These are phyloP conservation scores for Aurelia sp. DNA, from an alignment of 30 jellyfish, hydroid and myxozoan genomes.

Conservation along the genomic window DNA sequence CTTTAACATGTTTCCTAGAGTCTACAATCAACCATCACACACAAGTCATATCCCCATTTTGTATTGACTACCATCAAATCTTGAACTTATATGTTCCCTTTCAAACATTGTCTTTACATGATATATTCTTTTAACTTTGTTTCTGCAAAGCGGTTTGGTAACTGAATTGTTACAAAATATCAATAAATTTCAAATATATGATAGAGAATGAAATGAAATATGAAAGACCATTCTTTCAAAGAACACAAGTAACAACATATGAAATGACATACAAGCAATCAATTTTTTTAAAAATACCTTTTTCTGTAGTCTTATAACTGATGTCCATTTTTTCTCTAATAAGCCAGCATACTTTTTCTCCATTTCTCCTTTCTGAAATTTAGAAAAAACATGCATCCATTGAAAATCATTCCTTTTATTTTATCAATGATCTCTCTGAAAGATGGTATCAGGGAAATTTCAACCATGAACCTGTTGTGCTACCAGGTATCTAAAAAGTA, in stretches of 20 bases:
- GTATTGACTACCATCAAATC: too few species aligned
- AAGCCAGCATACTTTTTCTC: constrained; percentile 93
- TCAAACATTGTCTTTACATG: too few species aligned
- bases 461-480: too few species aligned
- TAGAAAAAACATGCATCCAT: not conserved
- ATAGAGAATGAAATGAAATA: not conserved
- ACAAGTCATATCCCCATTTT: too few species aligned
- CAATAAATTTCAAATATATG: not conserved
- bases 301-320: constrained; percentile 95
- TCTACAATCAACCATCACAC: too few species aligned
- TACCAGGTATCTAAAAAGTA: too few species aligned
- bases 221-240: not conserved
- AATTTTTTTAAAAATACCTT: constrained; percentile 56
- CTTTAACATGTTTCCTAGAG: not conserved
- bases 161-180: too few species aligned
- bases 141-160: too few species aligned
- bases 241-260: not conserved
- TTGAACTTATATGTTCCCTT: too few species aligned
- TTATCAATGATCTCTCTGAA: not conserved
- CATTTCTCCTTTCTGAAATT: constrained; percentile 81
- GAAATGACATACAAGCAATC: not conserved
- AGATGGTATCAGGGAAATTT: not conserved
- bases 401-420: not conserved
- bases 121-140: too few species aligned
- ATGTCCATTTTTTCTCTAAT: constrained; percentile 97